These are phyloP conservation scores for Eremophila alpestris DNA, from an alignment of 2,797 vertebrate genomes.

Conservation along the genomic window DNA sequence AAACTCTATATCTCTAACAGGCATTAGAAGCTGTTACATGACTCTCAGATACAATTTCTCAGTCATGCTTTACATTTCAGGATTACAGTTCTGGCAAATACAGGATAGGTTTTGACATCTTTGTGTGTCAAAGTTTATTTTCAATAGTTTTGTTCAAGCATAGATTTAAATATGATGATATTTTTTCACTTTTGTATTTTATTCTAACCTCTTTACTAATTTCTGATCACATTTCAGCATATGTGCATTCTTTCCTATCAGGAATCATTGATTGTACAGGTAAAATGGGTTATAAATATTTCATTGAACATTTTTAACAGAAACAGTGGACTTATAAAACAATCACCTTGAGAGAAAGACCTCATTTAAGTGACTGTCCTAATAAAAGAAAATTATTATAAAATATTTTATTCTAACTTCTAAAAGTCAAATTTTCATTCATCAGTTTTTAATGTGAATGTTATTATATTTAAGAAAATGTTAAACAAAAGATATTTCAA, in stretches of 20 bases:
- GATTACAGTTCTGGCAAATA: neutral
- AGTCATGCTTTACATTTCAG: neutral
- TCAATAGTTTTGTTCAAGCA: neutral
- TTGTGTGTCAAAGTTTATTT: neutral
- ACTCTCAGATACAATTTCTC: neutral
- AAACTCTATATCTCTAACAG: neutral
- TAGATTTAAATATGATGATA: neutral
- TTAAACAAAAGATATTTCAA: neutral
- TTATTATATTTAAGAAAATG: neutral
- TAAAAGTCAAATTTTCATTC: neutral
- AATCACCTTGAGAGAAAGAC: neutral
- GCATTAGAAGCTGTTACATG: neutral
- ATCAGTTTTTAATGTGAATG: neutral
- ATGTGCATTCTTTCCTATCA: neutral
- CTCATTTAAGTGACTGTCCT: neutral
- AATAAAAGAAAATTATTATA: neutral
- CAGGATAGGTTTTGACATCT: fast-evolving
- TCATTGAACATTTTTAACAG: neutral
- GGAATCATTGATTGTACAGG: neutral
- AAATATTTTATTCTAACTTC: neutral
- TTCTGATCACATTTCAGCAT: neutral
- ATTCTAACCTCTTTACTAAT: neutral
- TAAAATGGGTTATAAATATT: neutral
- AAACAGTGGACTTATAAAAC: neutral
- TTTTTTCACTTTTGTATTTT: neutral